Percentiles rank a stretch among this genome's conserved stretches.
Evolutionary conservation across 2,888 invertebrate species (phyloP).

Genomic region (Philopedon plagiatum): DNA sequence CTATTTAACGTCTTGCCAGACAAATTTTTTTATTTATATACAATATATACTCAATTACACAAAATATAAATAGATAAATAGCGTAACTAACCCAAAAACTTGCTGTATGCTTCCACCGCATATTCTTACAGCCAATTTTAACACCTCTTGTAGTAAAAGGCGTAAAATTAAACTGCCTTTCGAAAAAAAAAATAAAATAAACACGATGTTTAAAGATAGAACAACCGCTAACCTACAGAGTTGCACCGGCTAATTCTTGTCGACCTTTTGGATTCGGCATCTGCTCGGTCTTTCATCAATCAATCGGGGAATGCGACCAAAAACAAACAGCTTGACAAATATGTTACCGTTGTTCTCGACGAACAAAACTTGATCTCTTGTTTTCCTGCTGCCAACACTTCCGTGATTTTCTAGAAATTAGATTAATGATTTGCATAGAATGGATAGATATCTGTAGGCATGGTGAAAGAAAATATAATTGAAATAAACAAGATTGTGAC

Average conservation of each 20-base stretch:
- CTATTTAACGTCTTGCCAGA: no score
- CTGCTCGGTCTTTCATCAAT: constrained; percentile 41
- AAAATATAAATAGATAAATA: no score
- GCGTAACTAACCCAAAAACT: no score
- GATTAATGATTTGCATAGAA: constrained; percentile 36
- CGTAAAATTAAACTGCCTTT: neutral
- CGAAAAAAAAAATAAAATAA: neutral
- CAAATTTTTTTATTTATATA: no score
- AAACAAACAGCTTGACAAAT: constrained; percentile 62
- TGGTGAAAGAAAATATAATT: no score
- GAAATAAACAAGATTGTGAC: no score
- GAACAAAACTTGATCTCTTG: constrained; percentile 55
- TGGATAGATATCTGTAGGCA: neutral
- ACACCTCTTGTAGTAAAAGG: neutral
- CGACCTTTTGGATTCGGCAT: constrained; percentile 35
- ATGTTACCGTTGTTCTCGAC: constrained; percentile 53
- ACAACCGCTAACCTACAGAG: constrained; percentile 4
- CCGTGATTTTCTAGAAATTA: constrained; percentile 35
- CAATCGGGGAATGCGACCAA: constrained; percentile 58
- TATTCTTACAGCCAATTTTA: no score
- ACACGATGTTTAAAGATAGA: neutral
- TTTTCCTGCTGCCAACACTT: constrained; percentile 47
- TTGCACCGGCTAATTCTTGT: constrained; percentile 38
- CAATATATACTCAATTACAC: no score
- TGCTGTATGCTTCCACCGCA: no score